phyloP scores from a whole-genome alignment of 2,797 vertebrate species.

The Enteromius mattozi region DNA sequence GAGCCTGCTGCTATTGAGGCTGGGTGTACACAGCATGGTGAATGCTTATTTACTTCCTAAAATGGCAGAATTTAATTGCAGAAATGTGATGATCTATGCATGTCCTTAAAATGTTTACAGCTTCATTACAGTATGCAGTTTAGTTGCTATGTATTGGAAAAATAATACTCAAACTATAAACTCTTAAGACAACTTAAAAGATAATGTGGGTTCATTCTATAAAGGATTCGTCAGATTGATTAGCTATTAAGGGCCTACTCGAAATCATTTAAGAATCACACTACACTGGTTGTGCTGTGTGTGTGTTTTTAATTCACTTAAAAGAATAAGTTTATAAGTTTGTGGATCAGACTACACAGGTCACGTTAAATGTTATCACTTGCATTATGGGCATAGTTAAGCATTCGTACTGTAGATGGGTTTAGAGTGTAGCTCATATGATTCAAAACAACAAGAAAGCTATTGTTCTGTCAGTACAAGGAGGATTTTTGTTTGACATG shows the following conservation, averaged over 20 bases:
- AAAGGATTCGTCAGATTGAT: neutral
- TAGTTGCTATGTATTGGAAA: neutral
- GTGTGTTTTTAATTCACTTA: neutral
- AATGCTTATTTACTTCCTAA: constrained; percentile 40
- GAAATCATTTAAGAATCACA: too few species aligned
- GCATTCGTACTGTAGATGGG: too few species aligned
- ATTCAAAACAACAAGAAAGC: neutral
- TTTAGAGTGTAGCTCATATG: neutral
- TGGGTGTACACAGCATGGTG: constrained; percentile 59
- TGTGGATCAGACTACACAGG: neutral
- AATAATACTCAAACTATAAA: neutral
- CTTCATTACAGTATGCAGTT: neutral
- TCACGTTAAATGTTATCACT: neutral
- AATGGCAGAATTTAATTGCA: neutral
- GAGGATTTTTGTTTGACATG: neutral
- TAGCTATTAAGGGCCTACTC: neutral
- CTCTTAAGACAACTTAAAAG: neutral
- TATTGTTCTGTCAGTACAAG: neutral
- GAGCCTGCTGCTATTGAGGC: constrained; percentile 30
- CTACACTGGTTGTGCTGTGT: neutral
- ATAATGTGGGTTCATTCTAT: neutral
- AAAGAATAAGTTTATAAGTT: neutral
- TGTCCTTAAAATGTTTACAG: neutral
- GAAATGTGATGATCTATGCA: constrained; percentile 43
- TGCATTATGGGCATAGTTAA: neutral